Evolutionary conservation across 2,888 invertebrate species (phyloP), one percentile per base, ranked within the genome.

Genomic region (Megamerina dolium): DNA sequence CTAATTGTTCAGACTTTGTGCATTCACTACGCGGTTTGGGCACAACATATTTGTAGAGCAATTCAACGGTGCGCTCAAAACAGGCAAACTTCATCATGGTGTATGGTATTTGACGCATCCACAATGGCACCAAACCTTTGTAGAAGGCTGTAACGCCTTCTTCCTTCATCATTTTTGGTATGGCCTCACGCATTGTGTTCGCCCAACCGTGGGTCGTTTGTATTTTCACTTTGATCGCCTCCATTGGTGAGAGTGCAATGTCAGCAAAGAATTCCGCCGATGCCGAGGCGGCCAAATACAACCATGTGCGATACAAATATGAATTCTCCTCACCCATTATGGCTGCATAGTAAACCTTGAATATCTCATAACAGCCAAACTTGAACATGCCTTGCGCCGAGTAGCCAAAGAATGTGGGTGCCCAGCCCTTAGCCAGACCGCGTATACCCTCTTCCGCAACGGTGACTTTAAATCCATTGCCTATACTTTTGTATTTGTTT

Each of bases 41-140:
- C 27, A 87, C 84, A 37, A 85, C 81, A 51, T 56, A 59, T 68
- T 77, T 75, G 72, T 84, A 84, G 41, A 90, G 65, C 41, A 80
- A 74, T 68, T 89, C 89, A 13, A 90, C 77, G 2, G 86, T 85
- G 58, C 80, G 77, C 68, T 90, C 89, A 72, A 90, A 90, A 57
- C 86, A 87, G 10, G 88, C 80, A 68, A 89, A 89, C 72, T 89
- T 89, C 89, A 90, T 89, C 89, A 90, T 89, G 9, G 89, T 90
- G 74, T 90, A 55, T 27, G 55, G 55, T 16, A 55, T 55, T 38
- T 55, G 55, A 42, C 55, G 52, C 37, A 49, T 49, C 89, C 89
- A 90, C 38, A 90, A 74, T 30, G 89, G 89, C 19, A 78, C 76
- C 23, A 89, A 63, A 6, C 87, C 85, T 63, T 83, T 84, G 72